Conservation (phyloP, 2,888 invertebrate genomes). For the Subacronicta megacephala region DNA sequence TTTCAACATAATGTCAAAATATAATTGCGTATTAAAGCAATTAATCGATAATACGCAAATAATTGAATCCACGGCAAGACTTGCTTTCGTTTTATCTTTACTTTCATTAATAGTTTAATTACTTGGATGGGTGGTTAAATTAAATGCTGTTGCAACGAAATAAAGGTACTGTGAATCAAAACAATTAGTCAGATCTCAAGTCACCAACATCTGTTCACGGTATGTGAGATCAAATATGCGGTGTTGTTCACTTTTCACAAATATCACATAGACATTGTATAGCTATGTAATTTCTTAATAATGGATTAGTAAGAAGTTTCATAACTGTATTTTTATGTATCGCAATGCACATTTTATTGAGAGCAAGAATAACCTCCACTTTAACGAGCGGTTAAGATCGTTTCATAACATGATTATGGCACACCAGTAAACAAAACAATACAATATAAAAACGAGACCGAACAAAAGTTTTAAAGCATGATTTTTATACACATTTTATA, state of each 20-base stretch:
- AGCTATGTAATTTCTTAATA: no score
- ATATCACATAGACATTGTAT: no score
- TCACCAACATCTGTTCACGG: no score
- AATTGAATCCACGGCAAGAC: constrained; percentile 7
- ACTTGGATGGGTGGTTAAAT: background rate
- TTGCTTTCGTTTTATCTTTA: constrained; percentile 14
- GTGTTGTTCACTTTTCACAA: no score
- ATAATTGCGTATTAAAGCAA: constrained; percentile 35
- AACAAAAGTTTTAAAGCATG: constrained; percentile 42
- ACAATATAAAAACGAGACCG: constrained; percentile 28
- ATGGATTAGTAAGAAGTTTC: no score
- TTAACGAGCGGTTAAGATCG: background rate
- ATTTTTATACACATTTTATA: constrained; percentile 56
- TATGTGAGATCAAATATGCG: no score
- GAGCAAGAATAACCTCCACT: no score
- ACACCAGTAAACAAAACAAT: constrained; percentile 14
- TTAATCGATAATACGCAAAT: constrained; percentile 25
- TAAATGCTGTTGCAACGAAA: background rate
- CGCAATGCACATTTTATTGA: no score
- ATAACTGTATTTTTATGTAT: no score
- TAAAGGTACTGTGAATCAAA: no score
- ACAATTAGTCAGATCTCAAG: no score
- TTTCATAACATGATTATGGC: background rate
- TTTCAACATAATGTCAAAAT: constrained; percentile 31
- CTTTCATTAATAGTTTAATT: constrained; percentile 5